Base-by-base conservation (phyloP, 2,113 vertebrate species). In the Siniperca knerii region DNA sequence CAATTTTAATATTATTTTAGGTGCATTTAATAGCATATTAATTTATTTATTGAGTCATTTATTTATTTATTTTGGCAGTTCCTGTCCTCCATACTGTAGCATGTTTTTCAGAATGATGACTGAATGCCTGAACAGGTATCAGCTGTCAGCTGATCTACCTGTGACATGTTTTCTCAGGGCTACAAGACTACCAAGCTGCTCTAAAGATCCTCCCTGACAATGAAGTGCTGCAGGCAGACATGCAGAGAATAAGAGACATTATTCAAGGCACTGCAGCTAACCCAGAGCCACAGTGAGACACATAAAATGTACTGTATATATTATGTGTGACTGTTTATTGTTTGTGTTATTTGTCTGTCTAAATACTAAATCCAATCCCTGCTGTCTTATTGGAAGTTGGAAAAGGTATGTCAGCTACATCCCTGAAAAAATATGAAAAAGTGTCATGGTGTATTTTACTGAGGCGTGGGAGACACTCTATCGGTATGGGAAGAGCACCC, bases 181-280 rank as follows among this genome's bases (percentile, higher is more conserved):
- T 99, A 33, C 97, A 97, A 81, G 98, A 99, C 89, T 99, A 97
- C 82, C 95, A 98, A 85, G 97, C 97, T 75, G 98, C 98, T 81
- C 95, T 98, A 29, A 97, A 95, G 94, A 98, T 98, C 23, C 90
- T 97, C 68, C 97, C 97, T 75, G 71, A 92, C 73, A 96, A 98
- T 79, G 75, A 91, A 87, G 85, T 55, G 10, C 84, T 99, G 82
- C 94, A 95, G 86, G 88, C 91, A 21, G 98, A 99, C 91, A 92
- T 96, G 16, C 95, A 97, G 76, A 97, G 94, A 80, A 97, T 99
- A 93, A 95, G 96, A 86, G 86, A 92, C 66, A 79, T 97, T 64
- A 95, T 99, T 91, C 96, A 98, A 92, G 96, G 96, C 86, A 93
- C 93, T 80, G 77, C 23, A 29, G 52, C 80, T 69, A 75, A 71